Percentiles rank a stretch among this genome's conserved stretches.
Evolutionary conservation across 2,888 invertebrate genomes (phyloP).

Genomic region (Campaea margaritaria): DNA sequence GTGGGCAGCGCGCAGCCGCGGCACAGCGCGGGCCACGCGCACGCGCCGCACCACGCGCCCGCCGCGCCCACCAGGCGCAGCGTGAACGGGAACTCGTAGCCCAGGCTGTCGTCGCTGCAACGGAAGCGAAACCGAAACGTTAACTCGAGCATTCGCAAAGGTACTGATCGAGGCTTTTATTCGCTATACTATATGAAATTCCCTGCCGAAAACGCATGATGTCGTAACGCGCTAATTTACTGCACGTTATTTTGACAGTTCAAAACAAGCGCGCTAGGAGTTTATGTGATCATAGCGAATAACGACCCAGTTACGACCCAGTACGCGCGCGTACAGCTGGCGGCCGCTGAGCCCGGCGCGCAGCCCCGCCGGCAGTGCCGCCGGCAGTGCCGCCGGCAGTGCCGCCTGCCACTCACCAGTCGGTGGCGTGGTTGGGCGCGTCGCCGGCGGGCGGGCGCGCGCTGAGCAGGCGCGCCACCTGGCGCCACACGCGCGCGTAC

Average conservation of each 20-base stretch:
- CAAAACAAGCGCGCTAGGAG: no score
- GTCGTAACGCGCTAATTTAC: no score
- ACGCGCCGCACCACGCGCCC: slow-evolving; percentile 87
- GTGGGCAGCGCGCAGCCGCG: slow-evolving; percentile 92
- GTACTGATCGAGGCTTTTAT: no score
- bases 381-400: slow-evolving; percentile 1
- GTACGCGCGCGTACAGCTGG: slow-evolving; percentile 92
- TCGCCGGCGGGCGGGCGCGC: slow-evolving; percentile 89
- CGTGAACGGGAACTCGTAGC: slow-evolving; percentile 96
- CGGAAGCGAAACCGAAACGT: not conserved
- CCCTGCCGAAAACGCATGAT: no score
- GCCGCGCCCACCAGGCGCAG: slow-evolving; percentile 92
- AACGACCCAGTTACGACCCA: no score
- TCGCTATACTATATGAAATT: no score
- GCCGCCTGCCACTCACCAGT: slow-evolving; percentile 89
- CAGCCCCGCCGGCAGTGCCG: slow-evolving; percentile 89
- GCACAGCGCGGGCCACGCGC: slow-evolving; percentile 93
- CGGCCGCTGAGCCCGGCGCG: slow-evolving; percentile 83
- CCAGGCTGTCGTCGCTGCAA: slow-evolving; percentile 94
- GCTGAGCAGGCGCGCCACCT: no score
- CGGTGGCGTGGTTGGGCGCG: slow-evolving; percentile 93
- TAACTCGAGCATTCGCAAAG: no score
- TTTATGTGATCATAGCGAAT: no score
- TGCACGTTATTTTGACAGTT: no score
- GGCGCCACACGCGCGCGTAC: slow-evolving; percentile 93